A percentile compares a stretch with the other conserved stretches of the same genome.
These are phyloP conservation scores for Holacanthus passer DNA, from an alignment of 2,113 vertebrate genomes.

Conservation along the genomic window DNA sequence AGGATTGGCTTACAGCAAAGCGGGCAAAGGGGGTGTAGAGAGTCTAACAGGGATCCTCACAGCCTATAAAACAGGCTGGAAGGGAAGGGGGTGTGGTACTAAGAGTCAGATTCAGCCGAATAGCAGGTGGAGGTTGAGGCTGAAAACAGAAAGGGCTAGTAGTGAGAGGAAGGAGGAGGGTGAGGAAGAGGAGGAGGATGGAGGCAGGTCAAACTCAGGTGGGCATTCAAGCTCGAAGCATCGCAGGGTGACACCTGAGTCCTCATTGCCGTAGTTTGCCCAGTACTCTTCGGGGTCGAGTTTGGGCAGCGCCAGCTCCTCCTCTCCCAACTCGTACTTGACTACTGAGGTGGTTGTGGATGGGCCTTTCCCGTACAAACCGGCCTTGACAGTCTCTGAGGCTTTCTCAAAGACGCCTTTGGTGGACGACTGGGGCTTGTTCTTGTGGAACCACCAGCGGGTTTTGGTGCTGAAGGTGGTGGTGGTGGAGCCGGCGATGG, in stretches of 20 bases:
- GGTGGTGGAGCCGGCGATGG: conserved; percentile 86
- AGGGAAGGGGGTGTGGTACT: conserved; percentile 43
- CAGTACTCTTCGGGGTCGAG: conserved; percentile 89
- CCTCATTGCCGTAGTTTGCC: conserved; percentile 88
- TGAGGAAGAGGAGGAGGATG: conserved; percentile 76
- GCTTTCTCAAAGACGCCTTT: conserved; percentile 87
- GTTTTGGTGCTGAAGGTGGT: conserved; percentile 90
- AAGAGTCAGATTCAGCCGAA: conserved; percentile 81
- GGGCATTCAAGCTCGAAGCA: conserved; percentile 88
- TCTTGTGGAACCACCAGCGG: conserved; percentile 89
- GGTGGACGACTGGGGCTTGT: conserved; percentile 90
- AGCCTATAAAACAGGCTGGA: conserved; percentile 80
- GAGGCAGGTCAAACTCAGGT: conserved; percentile 81
- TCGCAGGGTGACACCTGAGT: conserved; percentile 85
- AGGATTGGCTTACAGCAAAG: conserved; percentile 75
- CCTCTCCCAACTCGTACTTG: conserved; percentile 86
- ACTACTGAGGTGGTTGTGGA: conserved; percentile 82
- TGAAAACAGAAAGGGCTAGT: conserved; percentile 72
- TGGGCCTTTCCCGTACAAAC: conserved; percentile 81
- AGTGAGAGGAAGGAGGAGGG: conserved; percentile 68
- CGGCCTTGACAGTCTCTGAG: conserved; percentile 88
- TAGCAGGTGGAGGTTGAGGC: conserved; percentile 79
- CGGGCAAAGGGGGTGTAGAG: conserved; percentile 78
- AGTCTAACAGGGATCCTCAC: conserved; percentile 71
- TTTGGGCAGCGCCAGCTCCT: conserved; percentile 86